A percentile compares a stretch with the other conserved stretches of the same genome.
Conservation (phyloP, 2,113 vertebrate genomes). For the Aix galericulata region DNA sequence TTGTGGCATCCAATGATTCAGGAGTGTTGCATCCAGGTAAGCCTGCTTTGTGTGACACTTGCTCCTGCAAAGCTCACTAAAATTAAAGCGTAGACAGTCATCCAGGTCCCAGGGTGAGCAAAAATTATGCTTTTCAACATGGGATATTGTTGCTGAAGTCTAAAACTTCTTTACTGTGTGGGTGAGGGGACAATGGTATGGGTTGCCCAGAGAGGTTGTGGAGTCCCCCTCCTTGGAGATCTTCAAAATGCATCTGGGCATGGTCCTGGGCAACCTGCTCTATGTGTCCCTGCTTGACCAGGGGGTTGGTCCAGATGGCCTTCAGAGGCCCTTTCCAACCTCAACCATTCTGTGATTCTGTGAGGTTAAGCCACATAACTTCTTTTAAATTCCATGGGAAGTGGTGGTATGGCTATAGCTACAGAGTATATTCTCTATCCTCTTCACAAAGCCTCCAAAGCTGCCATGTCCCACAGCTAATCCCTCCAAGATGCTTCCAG, state of each 20-base stretch:
- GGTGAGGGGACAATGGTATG: not conserved
- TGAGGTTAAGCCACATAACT: not conserved
- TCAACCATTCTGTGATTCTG: not conserved
- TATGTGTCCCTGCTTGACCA: no score
- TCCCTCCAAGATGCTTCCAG: not conserved
- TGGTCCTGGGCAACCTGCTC: no score
- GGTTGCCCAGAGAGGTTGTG: not conserved
- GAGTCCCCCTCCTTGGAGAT: no score
- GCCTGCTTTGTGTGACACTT: not conserved
- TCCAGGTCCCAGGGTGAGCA: not conserved
- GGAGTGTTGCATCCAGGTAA: not conserved
- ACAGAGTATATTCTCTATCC: not conserved
- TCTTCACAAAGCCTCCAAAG: not conserved
- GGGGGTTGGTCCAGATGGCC: no score
- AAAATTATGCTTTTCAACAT: conserved; percentile 26
- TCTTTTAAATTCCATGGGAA: not conserved
- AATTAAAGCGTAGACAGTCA: not conserved
- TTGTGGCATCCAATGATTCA: not conserved
- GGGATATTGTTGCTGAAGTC: conserved; percentile 10
- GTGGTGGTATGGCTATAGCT: not conserved
- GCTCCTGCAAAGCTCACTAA: not conserved
- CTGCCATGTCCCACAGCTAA: not conserved
- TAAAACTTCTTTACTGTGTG: not conserved
- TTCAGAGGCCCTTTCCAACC: no score
- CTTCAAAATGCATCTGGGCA: no score